Conservation (phyloP, 2,797 vertebrate species). For the Sebastes minor region DNA sequence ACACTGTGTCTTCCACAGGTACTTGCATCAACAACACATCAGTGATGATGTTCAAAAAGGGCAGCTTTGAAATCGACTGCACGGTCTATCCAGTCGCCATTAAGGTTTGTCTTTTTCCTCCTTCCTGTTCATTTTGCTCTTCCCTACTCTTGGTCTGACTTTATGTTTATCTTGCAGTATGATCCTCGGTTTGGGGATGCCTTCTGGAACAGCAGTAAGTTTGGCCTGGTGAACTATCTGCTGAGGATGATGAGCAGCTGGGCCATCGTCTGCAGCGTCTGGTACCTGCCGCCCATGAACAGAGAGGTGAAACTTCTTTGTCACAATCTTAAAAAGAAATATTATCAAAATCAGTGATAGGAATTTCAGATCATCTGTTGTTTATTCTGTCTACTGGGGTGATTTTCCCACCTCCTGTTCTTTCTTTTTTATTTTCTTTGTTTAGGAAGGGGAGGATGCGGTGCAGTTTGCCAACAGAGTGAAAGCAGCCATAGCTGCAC, state of each 20-base stretch:
- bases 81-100: slow-evolving; percentile 93
- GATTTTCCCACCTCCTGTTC: not conserved
- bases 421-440: not conserved
- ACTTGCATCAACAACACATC: slow-evolving; percentile 97
- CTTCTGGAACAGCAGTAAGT: slow-evolving; percentile 95
- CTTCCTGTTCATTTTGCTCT: not conserved
- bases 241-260: slow-evolving; percentile 96
- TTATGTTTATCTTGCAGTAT: slow-evolving; percentile 76
- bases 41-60: slow-evolving; percentile 98
- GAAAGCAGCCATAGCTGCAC: slow-evolving; percentile 90
- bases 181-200: slow-evolving; percentile 93
- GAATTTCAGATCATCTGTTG: not conserved
- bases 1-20: slow-evolving; percentile 71
- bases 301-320: slow-evolving; percentile 79
- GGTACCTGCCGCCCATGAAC: slow-evolving; percentile 93
- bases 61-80: slow-evolving; percentile 92
- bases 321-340: not conserved
- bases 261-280: slow-evolving; percentile 94
- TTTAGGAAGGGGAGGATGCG: slow-evolving; percentile 88
- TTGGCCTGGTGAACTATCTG: slow-evolving; percentile 90
- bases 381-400: not conserved
- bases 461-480: slow-evolving; percentile 93
- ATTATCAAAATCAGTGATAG: not conserved
- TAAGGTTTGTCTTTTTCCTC: slow-evolving; percentile 79
- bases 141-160: not conserved